Base-by-base conservation (phyloP, 2,888 invertebrate species). In the Lymantria monacha region DNA sequence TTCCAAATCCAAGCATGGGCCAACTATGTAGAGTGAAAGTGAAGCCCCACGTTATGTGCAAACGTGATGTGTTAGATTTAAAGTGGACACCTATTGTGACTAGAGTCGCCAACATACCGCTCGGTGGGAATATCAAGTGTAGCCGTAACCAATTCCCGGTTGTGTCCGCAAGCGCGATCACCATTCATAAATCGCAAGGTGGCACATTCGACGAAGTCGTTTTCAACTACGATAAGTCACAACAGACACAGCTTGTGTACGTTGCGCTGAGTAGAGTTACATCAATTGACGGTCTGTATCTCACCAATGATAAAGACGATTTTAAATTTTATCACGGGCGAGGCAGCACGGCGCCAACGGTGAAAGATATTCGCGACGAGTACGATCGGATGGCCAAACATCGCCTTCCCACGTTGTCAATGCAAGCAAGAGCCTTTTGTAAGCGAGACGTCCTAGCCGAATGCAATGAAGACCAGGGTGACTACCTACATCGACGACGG, bases 341-440 rank as follows among this genome's bases (percentile, higher is more conserved):
- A 50, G 56, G 61, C 37, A 49, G 43, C 44, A 43, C 38, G 47
- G 63, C 61, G 45, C 53, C 56, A 43, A 65, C 57, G 44, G 56
- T 55, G 40, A 40, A 55, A 56, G 59, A 62, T 52, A 63, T 59
- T 48, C 55, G 59, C 46, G 54, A 14, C 44, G 58, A 59, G 59
- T 58, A 60, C 30, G 45, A 52, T 45, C 55, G 59, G 59, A 57
- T 62, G 14, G 61, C 15, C 31, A 55, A 61, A 59, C 62, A 61
- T 52, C 46, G 51, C 37, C 40, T 56, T 10, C 48, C 37, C 48
- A 58, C 54, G 33, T 57, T 41, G 36, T 61, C 57, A 46, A 48
- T 58, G 22, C 46, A 60, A 12, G 57, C 59, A 49, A 46, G 51
- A 37, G 52, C 55, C 54, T 53, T 57, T 49, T 55, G 52, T 55